Evolutionary conservation across 2,113 vertebrate genomes (phyloP), one percentile per base, ranked within the genome.

Genomic region (Xyrauchen texanus): DNA sequence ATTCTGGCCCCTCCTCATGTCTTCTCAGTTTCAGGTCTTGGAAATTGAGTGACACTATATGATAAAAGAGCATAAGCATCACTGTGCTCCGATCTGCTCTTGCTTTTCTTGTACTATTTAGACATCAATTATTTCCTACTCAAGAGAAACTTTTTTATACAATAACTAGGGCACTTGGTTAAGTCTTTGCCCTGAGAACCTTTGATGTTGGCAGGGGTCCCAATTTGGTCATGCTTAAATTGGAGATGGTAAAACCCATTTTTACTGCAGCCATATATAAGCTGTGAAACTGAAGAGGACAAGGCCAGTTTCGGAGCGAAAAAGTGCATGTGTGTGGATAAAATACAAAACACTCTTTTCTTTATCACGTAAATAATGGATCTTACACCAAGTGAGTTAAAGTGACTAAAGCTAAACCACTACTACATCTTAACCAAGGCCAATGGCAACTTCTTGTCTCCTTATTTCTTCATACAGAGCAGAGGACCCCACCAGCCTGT

Each of bases 221-320:
- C 6, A 73, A 83, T 88, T 77, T 81, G 83, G 85, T 85, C 86
- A 87, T 53, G 78, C 74, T 89, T 87, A 88, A 89, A 90, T 87
- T 85, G 82, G 79, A 89, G 86, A 89, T 89, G 83, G 89, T 91
- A 91, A 91, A 92, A 91, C 85, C 70, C 15, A 68, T 89, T 92
- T 34, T 92, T 88, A 91, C 83, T 85, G 83, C 82, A 47, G 81
- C 83, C 84, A 84, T 88, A 89, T 88, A 87, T 82, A 78, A 76
- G 77, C 86, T 68, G 66, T 76, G 83, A 89, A 84, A 85, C 81
- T 74, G 77, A 67, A 81, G 60, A 76, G 46, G 71, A 83, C 74
- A 73, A 75, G 77, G 86, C 77, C 42, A 6, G 11, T 81, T 75
- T 66, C 80, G 81, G 58, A 79, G 69, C 21, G 51, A 65, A 68